Evolutionary conservation across 1,140 invertebrate species (phyloP).

Genomic region (Hylyphantes graminicola): DNA sequence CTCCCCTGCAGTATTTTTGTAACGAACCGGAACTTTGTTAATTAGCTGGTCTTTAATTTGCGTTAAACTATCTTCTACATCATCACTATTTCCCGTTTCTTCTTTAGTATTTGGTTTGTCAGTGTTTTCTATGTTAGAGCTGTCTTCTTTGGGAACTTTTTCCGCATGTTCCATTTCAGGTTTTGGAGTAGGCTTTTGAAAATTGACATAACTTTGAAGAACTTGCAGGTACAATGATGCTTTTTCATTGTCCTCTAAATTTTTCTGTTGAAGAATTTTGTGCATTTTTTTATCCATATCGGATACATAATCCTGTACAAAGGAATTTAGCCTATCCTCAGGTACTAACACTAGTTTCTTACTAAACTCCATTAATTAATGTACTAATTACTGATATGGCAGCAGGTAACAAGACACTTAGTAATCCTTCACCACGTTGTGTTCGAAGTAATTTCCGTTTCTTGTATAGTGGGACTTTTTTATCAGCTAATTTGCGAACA

Average conservation of each 20-base stretch:
- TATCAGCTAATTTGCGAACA: background rate
- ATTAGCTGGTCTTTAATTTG: background rate
- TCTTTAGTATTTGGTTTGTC: too few relatives aligned
- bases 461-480: background rate
- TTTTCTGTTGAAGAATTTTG: background rate
- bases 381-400: background rate
- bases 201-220: background rate
- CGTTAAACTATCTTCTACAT: background rate
- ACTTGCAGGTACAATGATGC: conserved; percentile 8
- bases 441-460: background rate
- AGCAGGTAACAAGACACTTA: background rate
- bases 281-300: conserved; percentile 23
- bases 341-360: background rate
- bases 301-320: background rate
- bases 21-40: background rate
- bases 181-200: background rate
- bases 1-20: background rate
- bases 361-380: background rate
- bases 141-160: too few relatives aligned
- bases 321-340: background rate
- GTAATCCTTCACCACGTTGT: background rate
- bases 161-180: background rate
- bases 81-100: accelerated
- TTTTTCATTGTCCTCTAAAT: background rate
- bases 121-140: too few relatives aligned